Percentiles rank a stretch among this genome's conserved stretches.
phyloP scores from a whole-genome alignment of 1,140 invertebrate species.

The Subanguina moxae region DNA sequence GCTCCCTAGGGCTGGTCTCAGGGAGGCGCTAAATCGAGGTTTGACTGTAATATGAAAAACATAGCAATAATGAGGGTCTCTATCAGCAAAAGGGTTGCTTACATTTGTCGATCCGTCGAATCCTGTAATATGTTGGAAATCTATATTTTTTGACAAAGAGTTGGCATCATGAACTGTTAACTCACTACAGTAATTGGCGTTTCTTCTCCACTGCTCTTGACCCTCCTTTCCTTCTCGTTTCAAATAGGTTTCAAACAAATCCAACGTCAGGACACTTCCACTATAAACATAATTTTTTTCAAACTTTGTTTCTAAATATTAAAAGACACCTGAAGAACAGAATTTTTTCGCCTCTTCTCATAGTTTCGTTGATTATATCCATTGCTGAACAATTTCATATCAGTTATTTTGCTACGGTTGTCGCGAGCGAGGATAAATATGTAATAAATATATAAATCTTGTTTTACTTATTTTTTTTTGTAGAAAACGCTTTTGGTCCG shows the following conservation, averaged over 20 bases:
- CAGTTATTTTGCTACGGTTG: no score
- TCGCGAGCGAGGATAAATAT: no score
- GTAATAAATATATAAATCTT: no score
- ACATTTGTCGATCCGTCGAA: background rate
- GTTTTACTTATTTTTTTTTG: no score
- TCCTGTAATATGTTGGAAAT: no score
- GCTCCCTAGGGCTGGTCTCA: no score
- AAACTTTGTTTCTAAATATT: conserved; percentile 18
- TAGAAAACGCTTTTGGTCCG: no score
- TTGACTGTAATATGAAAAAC: no score
- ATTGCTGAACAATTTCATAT: no score
- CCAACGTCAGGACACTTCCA: conserved; percentile 88
- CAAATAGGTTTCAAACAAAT: conserved; percentile 92
- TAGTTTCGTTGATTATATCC: conserved; percentile 82
- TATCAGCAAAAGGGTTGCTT: no score
- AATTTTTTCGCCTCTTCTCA: conserved; percentile 79
- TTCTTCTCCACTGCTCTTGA: conserved; percentile 74
- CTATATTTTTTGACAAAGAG: background rate
- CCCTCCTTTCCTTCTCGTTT: conserved; percentile 64
- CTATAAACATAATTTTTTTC: conserved; percentile 63
- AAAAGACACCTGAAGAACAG: conserved; percentile 72
- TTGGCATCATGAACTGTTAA: conserved; percentile 41
- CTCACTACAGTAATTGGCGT: conserved; percentile 85
- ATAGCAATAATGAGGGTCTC: no score
- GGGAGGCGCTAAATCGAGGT: no score